Evolutionary conservation across 2,113 vertebrate genomes (phyloP).

Genomic region (Mus pahari): DNA sequence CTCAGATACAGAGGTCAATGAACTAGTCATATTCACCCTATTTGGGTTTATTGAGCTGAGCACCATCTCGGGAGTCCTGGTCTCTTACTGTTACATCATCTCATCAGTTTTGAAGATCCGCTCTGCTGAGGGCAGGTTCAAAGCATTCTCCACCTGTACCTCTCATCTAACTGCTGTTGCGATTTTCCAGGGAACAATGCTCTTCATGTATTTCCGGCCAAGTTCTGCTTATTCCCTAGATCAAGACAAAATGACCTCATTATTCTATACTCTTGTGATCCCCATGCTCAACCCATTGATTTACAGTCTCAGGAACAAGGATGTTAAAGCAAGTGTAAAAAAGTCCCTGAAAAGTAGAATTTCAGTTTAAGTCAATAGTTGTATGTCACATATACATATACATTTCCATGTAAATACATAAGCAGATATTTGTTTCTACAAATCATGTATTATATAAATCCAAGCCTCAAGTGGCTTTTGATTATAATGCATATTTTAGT

Average conservation of each 20-base stretch:
- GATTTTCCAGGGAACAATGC: slow-evolving; percentile 62
- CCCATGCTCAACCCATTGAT: slow-evolving; percentile 40
- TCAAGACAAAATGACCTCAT: slow-evolving; percentile 61
- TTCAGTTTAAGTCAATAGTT: not conserved
- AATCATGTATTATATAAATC: not conserved
- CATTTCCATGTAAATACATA: not conserved
- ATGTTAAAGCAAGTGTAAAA: not conserved
- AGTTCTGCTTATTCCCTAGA: slow-evolving; percentile 61
- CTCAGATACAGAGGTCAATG: slow-evolving; percentile 59
- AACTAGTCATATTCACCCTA: slow-evolving; percentile 45
- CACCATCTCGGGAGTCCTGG: not conserved
- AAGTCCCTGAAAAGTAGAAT: not conserved
- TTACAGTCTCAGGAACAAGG: slow-evolving; percentile 24
- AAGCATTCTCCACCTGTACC: slow-evolving; percentile 71
- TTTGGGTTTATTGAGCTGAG: slow-evolving; percentile 70
- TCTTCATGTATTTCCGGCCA: slow-evolving; percentile 65
- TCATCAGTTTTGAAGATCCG: slow-evolving; percentile 41
- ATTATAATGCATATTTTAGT: not conserved
- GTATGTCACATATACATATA: not conserved
- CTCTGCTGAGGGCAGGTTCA: slow-evolving; percentile 46
- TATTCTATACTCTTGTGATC: slow-evolving; percentile 42
- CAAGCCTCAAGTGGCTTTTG: not conserved
- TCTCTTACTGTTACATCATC: slow-evolving; percentile 68
- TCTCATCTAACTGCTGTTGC: slow-evolving; percentile 63
- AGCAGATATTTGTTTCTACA: not conserved